Percentiles rank a stretch among this genome's conserved stretches.
Conservation (phyloP, 2,113 vertebrate species). For the Perca fluviatilis region DNA sequence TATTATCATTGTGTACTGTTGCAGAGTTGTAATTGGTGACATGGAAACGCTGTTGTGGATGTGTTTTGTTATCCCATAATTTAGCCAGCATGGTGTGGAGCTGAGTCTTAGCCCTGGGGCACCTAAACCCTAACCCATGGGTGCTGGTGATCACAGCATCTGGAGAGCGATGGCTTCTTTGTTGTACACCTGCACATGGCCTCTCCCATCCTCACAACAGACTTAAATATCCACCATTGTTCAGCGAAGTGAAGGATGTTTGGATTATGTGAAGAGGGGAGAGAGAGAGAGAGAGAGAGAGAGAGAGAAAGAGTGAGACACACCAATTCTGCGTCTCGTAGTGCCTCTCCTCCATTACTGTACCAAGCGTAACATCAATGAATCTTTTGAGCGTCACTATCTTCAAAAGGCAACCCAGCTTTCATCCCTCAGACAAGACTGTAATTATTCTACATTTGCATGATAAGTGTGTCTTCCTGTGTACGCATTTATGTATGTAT, state of each 20-base stretch:
- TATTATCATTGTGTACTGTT: too few species aligned
- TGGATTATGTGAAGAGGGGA: constrained; percentile 17
- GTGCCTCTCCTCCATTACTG: constrained; percentile 58
- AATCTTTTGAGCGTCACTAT: constrained; percentile 73
- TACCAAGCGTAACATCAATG: constrained; percentile 70
- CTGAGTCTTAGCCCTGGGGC: too few species aligned
- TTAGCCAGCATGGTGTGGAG: background rate
- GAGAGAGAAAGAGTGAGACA: constrained; percentile 31
- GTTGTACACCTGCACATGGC: constrained; percentile 15
- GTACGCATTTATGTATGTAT: constrained; percentile 75
- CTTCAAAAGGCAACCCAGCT: constrained; percentile 74
- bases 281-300: constrained; percentile 11
- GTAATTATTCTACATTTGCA: constrained; percentile 82
- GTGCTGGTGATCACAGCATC: background rate
- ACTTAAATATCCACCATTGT: constrained; percentile 13
- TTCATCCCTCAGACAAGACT: constrained; percentile 70
- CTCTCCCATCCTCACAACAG: constrained; percentile 16
- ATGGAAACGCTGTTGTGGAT: background rate
- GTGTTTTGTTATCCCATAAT: background rate
- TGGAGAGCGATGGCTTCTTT: background rate
- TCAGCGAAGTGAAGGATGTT: constrained; percentile 8
- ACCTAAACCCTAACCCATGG: background rate
- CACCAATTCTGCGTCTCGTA: constrained; percentile 28
- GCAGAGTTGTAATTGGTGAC: too few species aligned
- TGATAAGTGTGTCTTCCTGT: constrained; percentile 77